Conservation (phyloP, 2,113 vertebrate genomes). For the Piprites chloris region DNA sequence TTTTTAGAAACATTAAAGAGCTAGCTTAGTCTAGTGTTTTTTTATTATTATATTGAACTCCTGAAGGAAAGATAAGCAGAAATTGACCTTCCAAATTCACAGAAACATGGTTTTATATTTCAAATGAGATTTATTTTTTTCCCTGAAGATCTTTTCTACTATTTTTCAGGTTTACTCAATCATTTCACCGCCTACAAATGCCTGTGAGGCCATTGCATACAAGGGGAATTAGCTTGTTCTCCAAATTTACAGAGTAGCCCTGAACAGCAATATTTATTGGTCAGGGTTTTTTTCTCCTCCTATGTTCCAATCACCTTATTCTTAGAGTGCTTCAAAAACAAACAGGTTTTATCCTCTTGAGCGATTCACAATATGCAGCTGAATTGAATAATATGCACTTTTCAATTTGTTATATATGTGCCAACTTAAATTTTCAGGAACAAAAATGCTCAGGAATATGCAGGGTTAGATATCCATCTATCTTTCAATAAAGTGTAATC, state of each 20-base stretch:
- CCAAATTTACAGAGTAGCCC: neutral
- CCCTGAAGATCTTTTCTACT: neutral
- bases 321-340: neutral
- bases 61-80: neutral
- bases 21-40: neutral
- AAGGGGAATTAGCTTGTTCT: neutral
- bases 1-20: neutral
- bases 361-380: neutral
- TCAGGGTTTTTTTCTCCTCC: accelerated
- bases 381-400: neutral
- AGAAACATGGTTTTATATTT: neutral
- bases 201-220: neutral
- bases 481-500: neutral
- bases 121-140: neutral
- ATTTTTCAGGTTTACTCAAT: neutral
- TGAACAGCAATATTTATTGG: neutral
- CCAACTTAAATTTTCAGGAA: neutral
- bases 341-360: neutral
- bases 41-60: neutral
- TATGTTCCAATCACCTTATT: neutral
- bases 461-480: neutral
- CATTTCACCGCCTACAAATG: neutral
- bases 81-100: neutral
- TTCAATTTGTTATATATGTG: neutral
- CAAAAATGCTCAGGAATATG: neutral